Percentiles rank a stretch among this genome's conserved stretches.
phyloP scores from a whole-genome alignment of 2,888 invertebrate genomes.

The Drosophila monieri region DNA sequence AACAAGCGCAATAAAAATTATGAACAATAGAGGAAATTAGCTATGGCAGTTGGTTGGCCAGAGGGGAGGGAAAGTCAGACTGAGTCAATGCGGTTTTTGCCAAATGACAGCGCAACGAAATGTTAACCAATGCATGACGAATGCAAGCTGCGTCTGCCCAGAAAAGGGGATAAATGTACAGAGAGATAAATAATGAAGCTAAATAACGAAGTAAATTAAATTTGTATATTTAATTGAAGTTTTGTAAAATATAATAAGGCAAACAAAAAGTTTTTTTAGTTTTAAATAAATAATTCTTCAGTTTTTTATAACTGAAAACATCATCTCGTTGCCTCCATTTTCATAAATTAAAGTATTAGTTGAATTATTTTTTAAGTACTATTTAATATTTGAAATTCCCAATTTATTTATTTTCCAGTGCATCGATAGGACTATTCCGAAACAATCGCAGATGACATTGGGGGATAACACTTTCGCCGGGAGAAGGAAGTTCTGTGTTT shows the following conservation, averaged over 20 bases:
- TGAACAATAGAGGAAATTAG: constrained; percentile 79
- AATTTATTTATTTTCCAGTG: constrained; percentile 1
- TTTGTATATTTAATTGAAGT: background rate
- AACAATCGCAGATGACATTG: constrained; percentile 18
- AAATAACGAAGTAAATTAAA: too few relatives aligned
- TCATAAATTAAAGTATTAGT: too few relatives aligned
- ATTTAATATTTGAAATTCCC: background rate
- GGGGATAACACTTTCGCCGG: constrained; percentile 69
- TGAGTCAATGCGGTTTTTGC: constrained; percentile 52
- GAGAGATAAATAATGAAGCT: background rate
- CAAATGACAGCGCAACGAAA: constrained; percentile 78
- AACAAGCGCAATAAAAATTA: constrained; percentile 81
- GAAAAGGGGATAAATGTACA: constrained; percentile 6
- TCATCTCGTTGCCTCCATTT: too few relatives aligned
- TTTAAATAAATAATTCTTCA: too few relatives aligned
- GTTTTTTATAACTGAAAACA: too few relatives aligned
- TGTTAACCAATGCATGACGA: constrained; percentile 76
- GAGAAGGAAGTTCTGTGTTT: constrained; percentile 32
- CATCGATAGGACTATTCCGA: background rate
- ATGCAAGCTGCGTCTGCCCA: constrained; percentile 41
- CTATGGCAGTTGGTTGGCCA: constrained; percentile 52
- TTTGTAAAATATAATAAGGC: background rate
- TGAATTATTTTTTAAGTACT: background rate
- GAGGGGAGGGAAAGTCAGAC: constrained; percentile 30
- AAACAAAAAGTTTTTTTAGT: background rate